These are phyloP conservation scores for Regulus satrapa DNA, from an alignment of 2,113 vertebrate genomes.

Conservation along the genomic window DNA sequence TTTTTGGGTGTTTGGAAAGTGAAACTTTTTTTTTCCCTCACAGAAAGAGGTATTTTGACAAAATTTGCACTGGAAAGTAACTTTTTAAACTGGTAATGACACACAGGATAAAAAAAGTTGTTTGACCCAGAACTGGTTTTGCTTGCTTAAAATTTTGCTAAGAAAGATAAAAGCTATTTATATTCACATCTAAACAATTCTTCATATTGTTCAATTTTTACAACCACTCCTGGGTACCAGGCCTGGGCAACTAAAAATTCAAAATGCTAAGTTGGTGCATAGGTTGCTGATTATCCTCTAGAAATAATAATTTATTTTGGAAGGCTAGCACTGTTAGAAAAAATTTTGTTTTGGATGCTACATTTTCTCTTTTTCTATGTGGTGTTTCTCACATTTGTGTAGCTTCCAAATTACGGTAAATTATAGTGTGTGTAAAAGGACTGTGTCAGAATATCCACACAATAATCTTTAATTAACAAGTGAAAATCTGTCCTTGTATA, in stretches of 20 bases:
- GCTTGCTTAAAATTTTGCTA: background rate
- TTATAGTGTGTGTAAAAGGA: background rate
- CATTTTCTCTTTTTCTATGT: background rate
- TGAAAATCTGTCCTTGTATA: background rate
- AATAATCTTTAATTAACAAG: background rate
- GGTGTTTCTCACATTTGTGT: background rate
- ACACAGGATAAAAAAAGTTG: background rate
- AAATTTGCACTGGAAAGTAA: background rate
- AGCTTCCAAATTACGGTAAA: background rate
- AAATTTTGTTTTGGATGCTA: background rate
- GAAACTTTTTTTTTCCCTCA: background rate
- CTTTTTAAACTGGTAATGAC: background rate
- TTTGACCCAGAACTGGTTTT: background rate
- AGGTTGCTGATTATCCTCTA: background rate
- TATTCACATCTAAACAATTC: background rate
- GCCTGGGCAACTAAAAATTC: background rate
- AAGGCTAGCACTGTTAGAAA: background rate
- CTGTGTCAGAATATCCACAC: background rate
- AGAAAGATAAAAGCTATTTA: background rate
- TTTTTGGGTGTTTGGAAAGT: background rate
- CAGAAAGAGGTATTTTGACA: background rate
- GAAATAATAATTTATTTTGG: background rate
- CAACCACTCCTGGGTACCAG: background rate
- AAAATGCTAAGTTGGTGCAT: background rate
- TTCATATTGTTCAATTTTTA: background rate